Conservation (phyloP, 2,797 vertebrate genomes). For the Protosalanx chinensis region DNA sequence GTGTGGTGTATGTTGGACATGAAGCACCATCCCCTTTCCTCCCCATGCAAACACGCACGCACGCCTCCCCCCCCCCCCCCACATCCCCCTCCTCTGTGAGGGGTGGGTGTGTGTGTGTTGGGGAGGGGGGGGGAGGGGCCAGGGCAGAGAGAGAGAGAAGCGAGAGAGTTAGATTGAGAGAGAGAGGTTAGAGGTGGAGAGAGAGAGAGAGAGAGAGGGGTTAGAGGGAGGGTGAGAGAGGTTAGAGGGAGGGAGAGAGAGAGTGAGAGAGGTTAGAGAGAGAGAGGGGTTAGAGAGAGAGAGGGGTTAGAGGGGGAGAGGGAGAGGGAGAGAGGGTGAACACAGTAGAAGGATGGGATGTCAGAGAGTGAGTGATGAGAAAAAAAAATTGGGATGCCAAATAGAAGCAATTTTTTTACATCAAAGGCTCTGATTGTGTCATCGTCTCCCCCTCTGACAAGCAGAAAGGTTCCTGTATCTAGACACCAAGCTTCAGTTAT, state of each 20-base stretch:
- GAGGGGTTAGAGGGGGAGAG: not conserved
- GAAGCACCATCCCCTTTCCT: not conserved
- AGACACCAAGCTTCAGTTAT: not conserved
- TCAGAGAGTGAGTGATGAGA: not conserved
- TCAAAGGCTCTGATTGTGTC: too few relatives aligned
- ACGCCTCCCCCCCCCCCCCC: too few relatives aligned
- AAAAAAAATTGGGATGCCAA: not conserved
- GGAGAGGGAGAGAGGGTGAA: conserved; percentile 10
- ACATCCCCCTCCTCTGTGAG: not conserved
- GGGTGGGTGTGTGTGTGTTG: too few relatives aligned
- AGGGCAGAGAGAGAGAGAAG: not conserved
- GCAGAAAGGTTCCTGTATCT: not conserved
- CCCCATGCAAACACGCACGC: not conserved
- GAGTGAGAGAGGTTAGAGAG: not conserved
- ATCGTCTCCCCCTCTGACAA: not conserved
- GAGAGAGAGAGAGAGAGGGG: not conserved
- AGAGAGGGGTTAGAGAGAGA: conserved; percentile 7
- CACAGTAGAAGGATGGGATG: not conserved
- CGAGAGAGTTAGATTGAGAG: not conserved
- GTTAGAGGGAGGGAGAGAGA: not conserved
- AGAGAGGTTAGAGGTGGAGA: conserved; percentile 11
- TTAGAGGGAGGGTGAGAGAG: not conserved
- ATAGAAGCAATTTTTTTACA: too few relatives aligned
- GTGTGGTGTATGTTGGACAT: not conserved
- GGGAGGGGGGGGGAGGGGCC: conserved; percentile 18